Percentiles rank a stretch among this genome's conserved stretches.
Conservation (phyloP, 2,888 invertebrate genomes). For the Acrocyrtus sp. region DNA sequence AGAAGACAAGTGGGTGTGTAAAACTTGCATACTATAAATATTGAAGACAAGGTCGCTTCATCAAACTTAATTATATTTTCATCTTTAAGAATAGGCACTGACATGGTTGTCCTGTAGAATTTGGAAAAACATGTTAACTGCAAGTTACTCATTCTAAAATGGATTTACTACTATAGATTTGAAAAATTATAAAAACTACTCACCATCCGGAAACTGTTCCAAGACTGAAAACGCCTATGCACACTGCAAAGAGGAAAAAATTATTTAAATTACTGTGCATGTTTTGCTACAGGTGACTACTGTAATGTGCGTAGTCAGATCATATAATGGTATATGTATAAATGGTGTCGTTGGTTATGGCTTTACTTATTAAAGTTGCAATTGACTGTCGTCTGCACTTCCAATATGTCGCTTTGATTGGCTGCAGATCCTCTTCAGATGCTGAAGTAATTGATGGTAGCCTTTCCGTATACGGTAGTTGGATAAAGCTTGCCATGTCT, state of each 20-base stretch:
- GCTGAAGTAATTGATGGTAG: slow-evolving; percentile 7
- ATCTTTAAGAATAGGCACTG: not conserved
- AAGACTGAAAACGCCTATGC: slow-evolving; percentile 8
- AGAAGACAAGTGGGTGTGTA: too few species aligned
- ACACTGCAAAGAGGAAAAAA: slow-evolving; percentile 4
- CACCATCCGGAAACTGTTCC: slow-evolving; percentile 26
- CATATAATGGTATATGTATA: too few species aligned
- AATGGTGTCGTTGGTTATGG: too few species aligned
- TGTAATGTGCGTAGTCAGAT: too few species aligned
- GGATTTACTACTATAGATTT: too few species aligned
- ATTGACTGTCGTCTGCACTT: slow-evolving; percentile 24
- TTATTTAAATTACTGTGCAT: too few species aligned
- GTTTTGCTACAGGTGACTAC: too few species aligned
- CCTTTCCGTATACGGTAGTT: too few species aligned
- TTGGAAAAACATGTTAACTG: too few species aligned
- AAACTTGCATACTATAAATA: not conserved
- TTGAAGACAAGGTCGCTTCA: slow-evolving; percentile 12
- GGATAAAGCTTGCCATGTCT: too few species aligned
- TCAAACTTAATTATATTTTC: not conserved
- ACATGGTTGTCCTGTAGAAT: slow-evolving; percentile 5
- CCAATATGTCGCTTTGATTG: slow-evolving; percentile 7
- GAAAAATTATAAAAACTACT: too few species aligned
- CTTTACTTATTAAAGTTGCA: slow-evolving; percentile 4
- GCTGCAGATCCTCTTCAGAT: not conserved
- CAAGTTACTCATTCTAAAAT: too few species aligned